These are phyloP conservation scores for Crossocerus cetratus DNA, from an alignment of 2,888 invertebrate genomes.

Conservation along the genomic window DNA sequence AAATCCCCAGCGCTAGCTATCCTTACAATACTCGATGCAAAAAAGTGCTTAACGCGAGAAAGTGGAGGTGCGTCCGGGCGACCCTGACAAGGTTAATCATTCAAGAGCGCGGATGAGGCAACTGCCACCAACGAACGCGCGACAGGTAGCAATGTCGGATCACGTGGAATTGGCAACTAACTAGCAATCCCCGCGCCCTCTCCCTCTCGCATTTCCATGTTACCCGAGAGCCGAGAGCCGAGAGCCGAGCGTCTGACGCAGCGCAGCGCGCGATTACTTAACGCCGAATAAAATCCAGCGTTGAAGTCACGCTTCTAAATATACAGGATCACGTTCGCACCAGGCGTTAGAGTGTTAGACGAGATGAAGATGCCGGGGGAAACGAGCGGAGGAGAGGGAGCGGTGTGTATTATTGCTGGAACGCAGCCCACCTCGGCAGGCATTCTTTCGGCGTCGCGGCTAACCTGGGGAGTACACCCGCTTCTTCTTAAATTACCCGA, in stretches of 20 bases:
- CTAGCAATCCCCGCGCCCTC: too few species aligned
- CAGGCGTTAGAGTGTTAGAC: not conserved
- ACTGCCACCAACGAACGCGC: too few species aligned
- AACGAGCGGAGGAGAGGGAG: not conserved
- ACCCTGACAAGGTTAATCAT: too few species aligned
- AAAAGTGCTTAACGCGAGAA: too few species aligned
- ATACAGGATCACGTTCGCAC: slow-evolving; percentile 17
- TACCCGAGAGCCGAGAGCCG: not conserved
- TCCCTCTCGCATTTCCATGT: not conserved
- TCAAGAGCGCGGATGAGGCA: too few species aligned
- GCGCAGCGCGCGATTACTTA: slow-evolving; percentile 34
- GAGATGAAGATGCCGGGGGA: slow-evolving; percentile 18
- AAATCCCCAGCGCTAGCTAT: too few species aligned
- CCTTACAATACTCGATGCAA: too few species aligned
- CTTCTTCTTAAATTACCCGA: not conserved
- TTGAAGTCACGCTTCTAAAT: slow-evolving; percentile 46
- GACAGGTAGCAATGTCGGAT: too few species aligned
- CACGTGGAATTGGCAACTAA: too few species aligned
- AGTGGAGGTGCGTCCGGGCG: too few species aligned
- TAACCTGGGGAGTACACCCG: not conserved
- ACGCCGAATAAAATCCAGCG: slow-evolving; percentile 32
- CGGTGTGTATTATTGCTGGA: slow-evolving; percentile 28
- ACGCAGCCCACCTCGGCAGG: slow-evolving; percentile 33
- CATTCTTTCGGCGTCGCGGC: not conserved
- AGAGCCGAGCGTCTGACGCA: slow-evolving; percentile 11